These are phyloP conservation scores for Porites lobata DNA, from an alignment of 92 coral and sea anemone species.

Conservation along the genomic window DNA sequence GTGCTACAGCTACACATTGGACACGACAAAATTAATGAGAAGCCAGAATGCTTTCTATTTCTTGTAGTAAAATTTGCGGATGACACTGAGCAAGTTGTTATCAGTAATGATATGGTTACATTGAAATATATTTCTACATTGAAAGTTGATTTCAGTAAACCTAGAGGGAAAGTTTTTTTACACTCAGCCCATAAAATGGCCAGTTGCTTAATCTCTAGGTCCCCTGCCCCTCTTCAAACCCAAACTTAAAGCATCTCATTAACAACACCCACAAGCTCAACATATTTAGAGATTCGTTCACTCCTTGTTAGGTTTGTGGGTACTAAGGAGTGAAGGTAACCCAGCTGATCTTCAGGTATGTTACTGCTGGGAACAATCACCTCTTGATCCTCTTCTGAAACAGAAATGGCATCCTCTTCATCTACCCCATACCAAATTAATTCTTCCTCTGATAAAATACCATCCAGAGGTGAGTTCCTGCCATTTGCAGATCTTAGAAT, in stretches of 20 bases:
- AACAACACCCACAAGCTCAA: constrained; percentile 51
- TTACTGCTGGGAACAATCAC: constrained; percentile 54
- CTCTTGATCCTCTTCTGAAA: constrained; percentile 41
- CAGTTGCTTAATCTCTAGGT: not conserved
- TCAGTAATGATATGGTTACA: constrained; percentile 11
- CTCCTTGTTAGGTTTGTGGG: constrained; percentile 21
- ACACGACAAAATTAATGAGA: not conserved
- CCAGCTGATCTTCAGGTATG: constrained; percentile 36
- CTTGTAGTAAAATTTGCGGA: too few relatives aligned
- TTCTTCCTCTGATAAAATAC: constrained; percentile 61
- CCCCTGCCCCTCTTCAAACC: not conserved
- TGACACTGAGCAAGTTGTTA: not conserved
- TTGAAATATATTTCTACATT: not conserved
- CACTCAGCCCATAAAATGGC: constrained; percentile 1
- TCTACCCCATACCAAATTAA: constrained; percentile 43
- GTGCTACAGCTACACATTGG: constrained; percentile 5
- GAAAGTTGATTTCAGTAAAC: constrained; percentile 15
- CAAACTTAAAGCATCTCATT: constrained; percentile 42
- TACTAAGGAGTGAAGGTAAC: constrained; percentile 41
- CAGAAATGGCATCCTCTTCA: constrained; percentile 8
- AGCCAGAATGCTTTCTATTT: too few relatives aligned
- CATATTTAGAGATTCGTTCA: constrained; percentile 51
- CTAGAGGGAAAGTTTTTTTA: not conserved
- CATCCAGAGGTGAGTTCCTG: too few relatives aligned
- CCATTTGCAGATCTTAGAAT: constrained; percentile 59